Base-by-base conservation (phyloP, 2,797 vertebrate species). In the Catharus ustulatus region DNA sequence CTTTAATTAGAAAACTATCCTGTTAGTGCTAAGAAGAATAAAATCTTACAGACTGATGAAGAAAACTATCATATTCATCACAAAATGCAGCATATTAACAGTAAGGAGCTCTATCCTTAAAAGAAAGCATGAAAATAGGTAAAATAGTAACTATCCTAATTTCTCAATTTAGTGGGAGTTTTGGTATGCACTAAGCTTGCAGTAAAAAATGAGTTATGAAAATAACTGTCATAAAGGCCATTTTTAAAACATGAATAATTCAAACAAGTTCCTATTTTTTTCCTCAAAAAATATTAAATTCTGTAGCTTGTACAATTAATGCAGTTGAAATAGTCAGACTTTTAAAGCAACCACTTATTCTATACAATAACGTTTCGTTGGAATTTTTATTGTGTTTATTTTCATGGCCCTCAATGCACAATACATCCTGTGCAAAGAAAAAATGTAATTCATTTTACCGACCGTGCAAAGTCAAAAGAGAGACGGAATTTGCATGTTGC, bases 161-260 rank as follows among this genome's bases (percentile, higher is more conserved):
- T 92, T 92, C 79, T 85, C 62, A 92, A 24, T 87, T 90, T 51
- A 49, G 66, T 93, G 23, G 30, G 36, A 93, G 40, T 89, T 91
- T 87, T 81, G 69, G 36, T 95, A 64, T 75, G 23, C 63, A 20
- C 36, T 86, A 93, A 93, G 89, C 32, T 84, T 78, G 58, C 82
- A 93, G 58, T 94, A 96, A 95, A 38, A 95, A 96, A 87, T 89
- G 58, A 91, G 43, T 90, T 93, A 95, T 84, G 76, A 91, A 92
- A 93, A 95, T 78, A 96, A 49, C 73, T 96, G 69, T 92, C 87
- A 94, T 68, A 86, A 46, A 94, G 51, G 46, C 82, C 87, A 76
- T 95, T 92, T 96, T 76, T 30, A 89, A 94, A 89, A 71, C 62
- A 89, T 89, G 48, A 96, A 89, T 92, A 94, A 95, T 92, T 92